phyloP scores from a whole-genome alignment of 2,888 invertebrate species.

The Stenichneumon culpator region DNA sequence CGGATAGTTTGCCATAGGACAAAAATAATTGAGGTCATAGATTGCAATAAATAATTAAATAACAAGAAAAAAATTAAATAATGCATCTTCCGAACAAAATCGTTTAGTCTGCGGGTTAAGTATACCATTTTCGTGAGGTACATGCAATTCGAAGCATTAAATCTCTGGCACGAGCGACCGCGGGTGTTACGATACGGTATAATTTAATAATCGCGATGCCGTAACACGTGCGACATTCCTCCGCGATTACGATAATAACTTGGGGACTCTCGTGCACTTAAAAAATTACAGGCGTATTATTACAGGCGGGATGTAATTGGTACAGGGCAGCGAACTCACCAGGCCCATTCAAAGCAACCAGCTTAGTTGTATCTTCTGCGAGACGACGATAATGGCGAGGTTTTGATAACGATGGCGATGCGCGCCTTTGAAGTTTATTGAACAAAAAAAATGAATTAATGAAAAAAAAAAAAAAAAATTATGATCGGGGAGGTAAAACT shows the following conservation, averaged over 20 bases:
- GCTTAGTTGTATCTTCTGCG: background rate
- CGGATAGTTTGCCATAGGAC: no score
- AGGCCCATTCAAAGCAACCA: background rate
- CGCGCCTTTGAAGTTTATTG: background rate
- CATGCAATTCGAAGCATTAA: background rate
- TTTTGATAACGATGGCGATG: background rate
- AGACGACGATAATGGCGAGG: background rate
- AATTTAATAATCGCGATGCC: slow-evolving; percentile 14
- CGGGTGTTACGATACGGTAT: slow-evolving; percentile 6
- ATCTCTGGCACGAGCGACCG: background rate
- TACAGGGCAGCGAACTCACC: slow-evolving; percentile 11
- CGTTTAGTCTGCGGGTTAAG: background rate
- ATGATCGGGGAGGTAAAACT: slow-evolving; percentile 67
- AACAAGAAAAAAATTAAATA: background rate
- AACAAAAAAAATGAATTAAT: background rate
- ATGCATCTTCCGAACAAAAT: background rate
- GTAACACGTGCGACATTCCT: slow-evolving; percentile 36
- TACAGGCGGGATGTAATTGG: background rate
- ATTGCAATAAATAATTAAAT: background rate
- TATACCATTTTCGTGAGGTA: background rate
- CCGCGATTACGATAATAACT: slow-evolving; percentile 5
- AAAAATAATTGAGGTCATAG: no score
- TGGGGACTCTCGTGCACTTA: background rate
- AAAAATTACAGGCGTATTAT: slow-evolving; percentile 15
- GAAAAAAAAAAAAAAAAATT: background rate